Conservation (phyloP, 2,113 vertebrate genomes). For the Gopherus evgoodei region DNA sequence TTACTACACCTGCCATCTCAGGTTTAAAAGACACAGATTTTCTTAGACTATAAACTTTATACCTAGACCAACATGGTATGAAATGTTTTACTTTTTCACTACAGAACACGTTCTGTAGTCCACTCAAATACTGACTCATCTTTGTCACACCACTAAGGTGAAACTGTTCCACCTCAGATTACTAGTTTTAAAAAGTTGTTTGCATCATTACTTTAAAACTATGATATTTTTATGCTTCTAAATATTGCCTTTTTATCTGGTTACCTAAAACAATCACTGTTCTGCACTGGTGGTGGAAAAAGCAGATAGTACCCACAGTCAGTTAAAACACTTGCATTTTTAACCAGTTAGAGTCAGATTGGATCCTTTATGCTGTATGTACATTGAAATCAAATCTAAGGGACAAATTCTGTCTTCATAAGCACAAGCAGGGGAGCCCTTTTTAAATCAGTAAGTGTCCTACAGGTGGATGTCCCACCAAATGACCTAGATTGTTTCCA, state of each 20-base stretch:
- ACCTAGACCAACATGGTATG: slow-evolving; percentile 36
- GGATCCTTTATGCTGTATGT: background rate
- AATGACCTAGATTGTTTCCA: background rate
- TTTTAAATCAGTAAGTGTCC: background rate
- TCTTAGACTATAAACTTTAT: slow-evolving; percentile 70
- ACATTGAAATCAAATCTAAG: background rate
- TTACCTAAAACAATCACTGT: background rate
- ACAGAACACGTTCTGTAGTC: slow-evolving; percentile 17
- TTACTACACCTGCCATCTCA: slow-evolving; percentile 79
- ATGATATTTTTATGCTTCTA: background rate
- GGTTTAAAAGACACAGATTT: slow-evolving; percentile 72
- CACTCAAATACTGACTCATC: slow-evolving; percentile 56
- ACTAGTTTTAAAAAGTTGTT: slow-evolving; percentile 31
- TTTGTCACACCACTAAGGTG: slow-evolving; percentile 42
- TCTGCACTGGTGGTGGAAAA: background rate
- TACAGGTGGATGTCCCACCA: background rate
- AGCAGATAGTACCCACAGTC: background rate
- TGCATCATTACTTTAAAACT: background rate
- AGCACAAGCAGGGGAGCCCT: background rate
- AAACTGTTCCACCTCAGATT: slow-evolving; percentile 17
- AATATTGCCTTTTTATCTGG: background rate
- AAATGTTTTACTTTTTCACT: slow-evolving; percentile 47
- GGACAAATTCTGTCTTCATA: background rate
- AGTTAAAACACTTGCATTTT: background rate
- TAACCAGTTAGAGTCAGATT: background rate